These are phyloP conservation scores for Mormyrops boulengeri DNA, from an alignment of 2,797 vertebrate species.

Conservation along the genomic window DNA sequence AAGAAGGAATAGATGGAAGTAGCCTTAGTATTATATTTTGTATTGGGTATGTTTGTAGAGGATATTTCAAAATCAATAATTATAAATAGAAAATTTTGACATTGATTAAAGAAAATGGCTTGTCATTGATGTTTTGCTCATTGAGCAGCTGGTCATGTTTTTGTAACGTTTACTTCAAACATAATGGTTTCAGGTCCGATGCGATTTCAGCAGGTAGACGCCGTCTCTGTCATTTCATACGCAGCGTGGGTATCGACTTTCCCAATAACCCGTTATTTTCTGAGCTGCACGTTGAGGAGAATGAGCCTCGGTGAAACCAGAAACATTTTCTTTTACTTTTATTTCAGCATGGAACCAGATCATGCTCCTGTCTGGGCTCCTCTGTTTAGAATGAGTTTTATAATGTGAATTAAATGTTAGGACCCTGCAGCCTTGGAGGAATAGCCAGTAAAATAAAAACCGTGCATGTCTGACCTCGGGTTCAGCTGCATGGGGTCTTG, in stretches of 20 bases:
- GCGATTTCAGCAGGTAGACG: not conserved
- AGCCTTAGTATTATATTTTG: not conserved
- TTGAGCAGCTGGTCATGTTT: not conserved
- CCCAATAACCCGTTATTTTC: not conserved
- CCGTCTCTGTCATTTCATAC: not conserved
- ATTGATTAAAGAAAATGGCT: not conserved
- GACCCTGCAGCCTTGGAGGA: not conserved
- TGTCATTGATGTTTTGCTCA: not conserved
- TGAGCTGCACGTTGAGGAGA: not conserved
- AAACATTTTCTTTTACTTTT: not conserved
- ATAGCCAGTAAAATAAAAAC: conserved; percentile 7
- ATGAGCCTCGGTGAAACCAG: not conserved
- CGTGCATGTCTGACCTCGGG: not conserved
- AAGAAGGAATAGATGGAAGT: not conserved
- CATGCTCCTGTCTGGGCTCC: not conserved
- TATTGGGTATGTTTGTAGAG: not conserved
- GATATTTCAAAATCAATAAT: conserved; percentile 13
- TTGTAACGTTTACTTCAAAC: not conserved
- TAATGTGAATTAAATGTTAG: conserved; percentile 9
- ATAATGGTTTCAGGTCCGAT: not conserved
- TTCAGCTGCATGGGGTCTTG: not conserved
- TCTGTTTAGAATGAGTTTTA: conserved; percentile 6
- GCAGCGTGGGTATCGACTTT: not conserved
- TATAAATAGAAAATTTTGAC: not conserved
- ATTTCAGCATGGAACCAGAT: not conserved